These are phyloP conservation scores for Antigone vipio DNA, from an alignment of 2,113 vertebrate species.

Conservation along the genomic window DNA sequence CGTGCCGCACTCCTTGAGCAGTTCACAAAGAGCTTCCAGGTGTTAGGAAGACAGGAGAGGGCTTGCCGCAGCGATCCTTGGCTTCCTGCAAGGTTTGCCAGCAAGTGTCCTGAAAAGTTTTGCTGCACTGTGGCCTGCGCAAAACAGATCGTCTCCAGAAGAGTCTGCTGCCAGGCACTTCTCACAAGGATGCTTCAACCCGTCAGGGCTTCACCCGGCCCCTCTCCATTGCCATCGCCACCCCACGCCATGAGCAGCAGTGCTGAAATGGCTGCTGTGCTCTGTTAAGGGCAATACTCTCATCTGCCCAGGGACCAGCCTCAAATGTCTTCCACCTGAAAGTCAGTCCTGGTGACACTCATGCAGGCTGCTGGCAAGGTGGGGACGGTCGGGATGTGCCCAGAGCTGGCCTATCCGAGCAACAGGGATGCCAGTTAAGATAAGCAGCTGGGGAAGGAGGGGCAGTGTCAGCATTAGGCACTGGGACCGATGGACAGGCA, in stretches of 20 bases:
- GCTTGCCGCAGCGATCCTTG: rapidly evolving
- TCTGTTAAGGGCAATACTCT: background rate
- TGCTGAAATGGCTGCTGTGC: background rate
- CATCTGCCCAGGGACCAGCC: background rate
- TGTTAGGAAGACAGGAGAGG: background rate
- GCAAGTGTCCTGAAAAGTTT: background rate
- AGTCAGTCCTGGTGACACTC: background rate
- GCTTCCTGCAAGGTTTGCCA: background rate
- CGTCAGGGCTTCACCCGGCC: background rate
- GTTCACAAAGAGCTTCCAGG: background rate
- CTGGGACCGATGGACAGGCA: too few relatives aligned
- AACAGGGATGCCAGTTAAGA: background rate
- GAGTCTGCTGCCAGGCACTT: background rate
- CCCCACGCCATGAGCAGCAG: background rate
- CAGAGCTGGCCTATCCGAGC: background rate
- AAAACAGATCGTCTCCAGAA: background rate
- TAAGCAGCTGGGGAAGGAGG: background rate
- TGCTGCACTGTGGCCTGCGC: background rate
- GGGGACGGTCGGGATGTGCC: background rate
- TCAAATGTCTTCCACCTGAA: background rate
- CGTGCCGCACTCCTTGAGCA: background rate
- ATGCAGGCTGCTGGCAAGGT: background rate
- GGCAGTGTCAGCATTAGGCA: background rate
- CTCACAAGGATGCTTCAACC: background rate
- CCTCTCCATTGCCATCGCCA: background rate